Conservation (phyloP, 2,113 vertebrate genomes). For the Nyctereutes procyonoides region DNA sequence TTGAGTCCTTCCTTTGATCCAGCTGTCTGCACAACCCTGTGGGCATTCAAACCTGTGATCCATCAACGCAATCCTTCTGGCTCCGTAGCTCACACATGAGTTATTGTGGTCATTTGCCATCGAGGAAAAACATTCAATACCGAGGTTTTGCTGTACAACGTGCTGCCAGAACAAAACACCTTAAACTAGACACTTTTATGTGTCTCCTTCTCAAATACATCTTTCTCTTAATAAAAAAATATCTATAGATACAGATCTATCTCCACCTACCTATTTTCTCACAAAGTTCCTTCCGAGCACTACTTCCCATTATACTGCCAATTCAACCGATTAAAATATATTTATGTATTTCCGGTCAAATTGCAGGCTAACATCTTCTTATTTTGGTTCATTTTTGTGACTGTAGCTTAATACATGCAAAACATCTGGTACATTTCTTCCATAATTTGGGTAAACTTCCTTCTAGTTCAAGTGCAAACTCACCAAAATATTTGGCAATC, state of each 20-base stretch:
- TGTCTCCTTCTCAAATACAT: background rate
- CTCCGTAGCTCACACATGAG: too few species aligned
- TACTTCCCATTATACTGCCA: background rate
- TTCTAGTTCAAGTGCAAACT: background rate
- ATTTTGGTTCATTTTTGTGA: background rate
- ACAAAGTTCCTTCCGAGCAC: too few species aligned
- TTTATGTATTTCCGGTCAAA: background rate
- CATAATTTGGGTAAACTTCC: background rate
- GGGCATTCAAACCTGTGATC: background rate
- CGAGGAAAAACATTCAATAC: background rate
- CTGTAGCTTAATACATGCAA: background rate
- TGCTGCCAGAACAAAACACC: background rate
- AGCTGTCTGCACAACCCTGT: accelerated
- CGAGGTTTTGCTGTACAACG: background rate
- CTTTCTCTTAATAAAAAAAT: background rate
- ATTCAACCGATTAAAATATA: background rate
- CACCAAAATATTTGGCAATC: too few species aligned
- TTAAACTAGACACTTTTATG: background rate
- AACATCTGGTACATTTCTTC: background rate
- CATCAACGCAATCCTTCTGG: background rate
- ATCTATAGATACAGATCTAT: background rate
- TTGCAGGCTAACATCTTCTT: too few species aligned
- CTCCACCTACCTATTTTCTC: background rate
- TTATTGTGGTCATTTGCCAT: background rate
- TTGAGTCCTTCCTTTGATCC: background rate